phyloP scores from a whole-genome alignment of 2,113 vertebrate species.

The Cyprinodon brontotheroides region DNA sequence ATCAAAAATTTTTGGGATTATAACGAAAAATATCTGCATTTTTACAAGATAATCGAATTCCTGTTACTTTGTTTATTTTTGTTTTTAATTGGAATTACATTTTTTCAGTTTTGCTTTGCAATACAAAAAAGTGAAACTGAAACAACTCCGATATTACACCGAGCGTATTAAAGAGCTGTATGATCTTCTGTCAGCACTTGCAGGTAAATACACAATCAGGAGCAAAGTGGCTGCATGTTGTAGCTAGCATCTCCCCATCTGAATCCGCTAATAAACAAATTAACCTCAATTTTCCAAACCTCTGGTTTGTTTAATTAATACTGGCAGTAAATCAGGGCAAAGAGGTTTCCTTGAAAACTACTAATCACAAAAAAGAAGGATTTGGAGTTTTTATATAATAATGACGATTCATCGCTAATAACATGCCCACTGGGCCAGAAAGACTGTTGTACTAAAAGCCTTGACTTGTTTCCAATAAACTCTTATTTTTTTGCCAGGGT shows the following conservation, averaged over 20 bases:
- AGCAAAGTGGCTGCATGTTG: constrained; percentile 5
- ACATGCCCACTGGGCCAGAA: background rate
- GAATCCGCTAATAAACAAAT: constrained; percentile 35
- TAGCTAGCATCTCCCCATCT: constrained; percentile 6
- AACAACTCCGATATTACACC: constrained; percentile 15
- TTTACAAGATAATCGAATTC: too few relatives aligned
- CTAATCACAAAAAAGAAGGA: constrained; percentile 9
- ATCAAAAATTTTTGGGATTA: background rate
- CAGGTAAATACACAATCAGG: constrained; percentile 21
- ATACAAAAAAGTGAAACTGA: constrained; percentile 5
- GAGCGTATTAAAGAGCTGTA: constrained; percentile 30
- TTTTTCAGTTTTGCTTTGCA: background rate
- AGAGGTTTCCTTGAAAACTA: constrained; percentile 16
- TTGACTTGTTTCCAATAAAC: constrained; percentile 4
- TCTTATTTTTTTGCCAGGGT: background rate
- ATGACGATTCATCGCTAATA: constrained; percentile 15
- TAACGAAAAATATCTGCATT: too few relatives aligned
- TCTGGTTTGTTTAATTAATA: constrained; percentile 10
- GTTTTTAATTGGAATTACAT: too few relatives aligned
- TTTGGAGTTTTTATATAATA: constrained; percentile 9
- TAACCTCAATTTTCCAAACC: background rate
- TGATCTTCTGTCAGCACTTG: constrained; percentile 7
- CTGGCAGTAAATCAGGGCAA: background rate
- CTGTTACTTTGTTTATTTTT: too few relatives aligned
- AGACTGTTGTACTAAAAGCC: constrained; percentile 10